Percentiles rank a stretch among this genome's conserved stretches.
phyloP scores from a whole-genome alignment of 2,888 invertebrate genomes.

The Pseudanteris insignis region DNA sequence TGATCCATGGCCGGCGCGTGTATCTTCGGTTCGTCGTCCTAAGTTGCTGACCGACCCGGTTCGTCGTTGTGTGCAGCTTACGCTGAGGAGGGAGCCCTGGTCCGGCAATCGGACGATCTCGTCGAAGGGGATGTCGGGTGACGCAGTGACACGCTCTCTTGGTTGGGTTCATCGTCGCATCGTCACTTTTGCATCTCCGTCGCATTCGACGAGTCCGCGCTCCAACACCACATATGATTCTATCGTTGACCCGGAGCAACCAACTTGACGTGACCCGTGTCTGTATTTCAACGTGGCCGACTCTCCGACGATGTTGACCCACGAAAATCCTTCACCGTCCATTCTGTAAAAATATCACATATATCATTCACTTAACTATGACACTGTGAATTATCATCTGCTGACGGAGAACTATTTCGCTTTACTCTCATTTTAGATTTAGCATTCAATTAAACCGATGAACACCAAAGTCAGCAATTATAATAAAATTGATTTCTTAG shows the following conservation, averaged over 20 bases:
- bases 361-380: too few species aligned
- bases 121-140: conserved; percentile 56
- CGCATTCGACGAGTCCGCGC: conserved; percentile 34
- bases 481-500: too few species aligned
- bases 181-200: conserved; percentile 55
- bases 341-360: conserved; percentile 54
- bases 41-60: conserved; percentile 12
- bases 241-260: conserved; percentile 38
- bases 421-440: too few species aligned
- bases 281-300: conserved; percentile 29
- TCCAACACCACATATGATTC: conserved; percentile 32
- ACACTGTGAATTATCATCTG: too few species aligned
- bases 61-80: conserved; percentile 8
- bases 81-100: conserved; percentile 21
- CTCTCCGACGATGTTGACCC: conserved; percentile 31
- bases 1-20: conserved; percentile 60
- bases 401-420: too few species aligned
- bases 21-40: conserved; percentile 26
- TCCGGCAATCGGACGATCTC: conserved; percentile 35
- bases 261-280: conserved; percentile 26
- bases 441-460: too few species aligned
- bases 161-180: conserved; percentile 65
- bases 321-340: conserved; percentile 53
- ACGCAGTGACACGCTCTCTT: conserved; percentile 56
- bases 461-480: too few species aligned